Evolutionary conservation across 2,888 invertebrate species (phyloP).

Genomic region (Machimus atricapillus): DNA sequence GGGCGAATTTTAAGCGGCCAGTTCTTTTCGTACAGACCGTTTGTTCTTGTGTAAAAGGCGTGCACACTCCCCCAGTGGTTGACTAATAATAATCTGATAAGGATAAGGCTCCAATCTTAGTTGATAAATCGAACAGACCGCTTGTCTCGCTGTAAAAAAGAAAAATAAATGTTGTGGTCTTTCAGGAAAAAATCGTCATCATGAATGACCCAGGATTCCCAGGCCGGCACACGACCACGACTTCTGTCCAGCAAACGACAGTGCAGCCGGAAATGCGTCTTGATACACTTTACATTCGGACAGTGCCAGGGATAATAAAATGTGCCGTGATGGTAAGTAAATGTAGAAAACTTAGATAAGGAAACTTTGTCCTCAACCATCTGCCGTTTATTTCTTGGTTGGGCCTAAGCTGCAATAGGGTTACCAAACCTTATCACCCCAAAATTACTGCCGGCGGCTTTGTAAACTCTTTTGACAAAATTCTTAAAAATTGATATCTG

Average conservation of each 20-base stretch:
- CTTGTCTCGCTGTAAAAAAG: not conserved
- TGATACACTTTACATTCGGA: constrained; percentile 74
- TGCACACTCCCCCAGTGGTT: not conserved
- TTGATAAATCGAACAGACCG: not conserved
- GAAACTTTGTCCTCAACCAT: not conserved
- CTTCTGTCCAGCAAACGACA: constrained; percentile 71
- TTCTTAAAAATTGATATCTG: not conserved
- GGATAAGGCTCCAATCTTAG: not conserved
- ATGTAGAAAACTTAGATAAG: not conserved
- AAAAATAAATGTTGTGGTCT: not conserved
- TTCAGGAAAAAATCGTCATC: constrained; percentile 37
- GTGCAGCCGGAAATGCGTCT: constrained; percentile 79
- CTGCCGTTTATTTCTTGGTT: not conserved
- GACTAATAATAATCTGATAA: constrained; percentile 4
- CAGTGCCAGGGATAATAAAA: constrained; percentile 80
- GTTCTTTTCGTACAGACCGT: not conserved
- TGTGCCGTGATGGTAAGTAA: constrained; percentile 74
- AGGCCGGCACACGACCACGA: constrained; percentile 77
- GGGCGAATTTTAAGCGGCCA: constrained; percentile 5
- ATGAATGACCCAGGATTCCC: constrained; percentile 75
- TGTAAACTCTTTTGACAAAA: not conserved
- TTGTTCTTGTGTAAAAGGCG: not conserved
- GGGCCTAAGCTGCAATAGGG: not conserved
- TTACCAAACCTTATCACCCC: not conserved
- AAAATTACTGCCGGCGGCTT: not conserved